phyloP scores from a whole-genome alignment of 1,140 invertebrate species.

The Antheraea pernyi region DNA sequence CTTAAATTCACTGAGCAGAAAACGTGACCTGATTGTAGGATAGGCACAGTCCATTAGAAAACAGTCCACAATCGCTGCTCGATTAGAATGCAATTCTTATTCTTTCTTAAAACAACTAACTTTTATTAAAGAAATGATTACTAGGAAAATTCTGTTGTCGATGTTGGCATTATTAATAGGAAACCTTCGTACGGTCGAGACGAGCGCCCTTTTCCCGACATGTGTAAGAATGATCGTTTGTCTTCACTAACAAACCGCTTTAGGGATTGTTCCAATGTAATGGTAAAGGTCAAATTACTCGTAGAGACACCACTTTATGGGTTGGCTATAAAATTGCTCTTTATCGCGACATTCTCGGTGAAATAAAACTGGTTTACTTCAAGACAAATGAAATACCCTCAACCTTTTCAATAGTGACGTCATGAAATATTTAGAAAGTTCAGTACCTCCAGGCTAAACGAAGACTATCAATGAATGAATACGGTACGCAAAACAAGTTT shows the following conservation, averaged over 20 bases:
- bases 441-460: constrained; percentile 30
- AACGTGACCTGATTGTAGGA: constrained; percentile 26
- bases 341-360: constrained; percentile 40
- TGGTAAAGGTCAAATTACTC: constrained; percentile 56
- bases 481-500: constrained; percentile 48
- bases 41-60: neutral
- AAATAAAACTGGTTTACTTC: constrained; percentile 51
- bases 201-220: constrained; percentile 8
- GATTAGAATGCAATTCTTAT: neutral
- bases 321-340: constrained; percentile 44
- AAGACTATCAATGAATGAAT: constrained; percentile 41
- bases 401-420: constrained; percentile 41
- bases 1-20: constrained; percentile 35
- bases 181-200: neutral
- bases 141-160: neutral
- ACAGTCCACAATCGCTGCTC: neutral
- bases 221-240: constrained; percentile 22
- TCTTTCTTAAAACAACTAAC: no score
- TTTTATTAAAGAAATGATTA: neutral
- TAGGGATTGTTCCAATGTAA: constrained; percentile 33
- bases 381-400: constrained; percentile 40
- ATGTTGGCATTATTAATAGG: neutral
- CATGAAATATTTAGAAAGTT: constrained; percentile 54
- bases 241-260: constrained; percentile 32
- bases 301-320: constrained; percentile 46